Conservation (phyloP, 2,888 invertebrate genomes). For the Lasioglossum oenotherae region DNA sequence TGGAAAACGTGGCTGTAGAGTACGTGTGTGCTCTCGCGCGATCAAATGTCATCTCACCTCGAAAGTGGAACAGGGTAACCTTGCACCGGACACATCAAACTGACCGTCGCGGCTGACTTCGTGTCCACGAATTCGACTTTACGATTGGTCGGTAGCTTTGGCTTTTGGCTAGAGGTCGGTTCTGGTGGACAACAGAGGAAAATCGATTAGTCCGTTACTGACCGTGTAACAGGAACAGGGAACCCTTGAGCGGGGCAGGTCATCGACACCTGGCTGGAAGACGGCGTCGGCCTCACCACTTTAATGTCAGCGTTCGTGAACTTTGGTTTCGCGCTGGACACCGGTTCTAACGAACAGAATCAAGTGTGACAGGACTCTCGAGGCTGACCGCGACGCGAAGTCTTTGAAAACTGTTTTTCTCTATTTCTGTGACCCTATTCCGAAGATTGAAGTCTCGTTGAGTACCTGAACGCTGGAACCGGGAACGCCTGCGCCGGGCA, state of each 20-base stretch:
- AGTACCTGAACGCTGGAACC: conserved; percentile 79
- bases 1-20: conserved; percentile 3
- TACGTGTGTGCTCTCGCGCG: background rate
- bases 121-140: conserved; percentile 82
- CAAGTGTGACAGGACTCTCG: background rate
- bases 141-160: conserved; percentile 80
- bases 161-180: conserved; percentile 80
- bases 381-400: background rate
- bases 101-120: conserved; percentile 63
- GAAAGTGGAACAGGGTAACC: conserved; percentile 88
- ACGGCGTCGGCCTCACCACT: conserved; percentile 80
- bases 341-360: conserved; percentile 86
- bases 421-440: background rate
- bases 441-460: background rate
- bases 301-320: conserved; percentile 86
- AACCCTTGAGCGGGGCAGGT: conserved; percentile 87
- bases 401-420: background rate
- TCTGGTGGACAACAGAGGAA: conserved; percentile 69
- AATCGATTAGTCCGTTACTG: conserved; percentile 69
- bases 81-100: conserved; percentile 91
- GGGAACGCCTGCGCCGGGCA: conserved; percentile 91
- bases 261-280: conserved; percentile 81
- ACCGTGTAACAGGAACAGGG: conserved; percentile 84
- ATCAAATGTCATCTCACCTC: conserved; percentile 75
- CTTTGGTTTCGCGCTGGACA: conserved; percentile 89